These are phyloP conservation scores for Chelmon rostratus DNA, from an alignment of 2,797 vertebrate species.

Conservation along the genomic window DNA sequence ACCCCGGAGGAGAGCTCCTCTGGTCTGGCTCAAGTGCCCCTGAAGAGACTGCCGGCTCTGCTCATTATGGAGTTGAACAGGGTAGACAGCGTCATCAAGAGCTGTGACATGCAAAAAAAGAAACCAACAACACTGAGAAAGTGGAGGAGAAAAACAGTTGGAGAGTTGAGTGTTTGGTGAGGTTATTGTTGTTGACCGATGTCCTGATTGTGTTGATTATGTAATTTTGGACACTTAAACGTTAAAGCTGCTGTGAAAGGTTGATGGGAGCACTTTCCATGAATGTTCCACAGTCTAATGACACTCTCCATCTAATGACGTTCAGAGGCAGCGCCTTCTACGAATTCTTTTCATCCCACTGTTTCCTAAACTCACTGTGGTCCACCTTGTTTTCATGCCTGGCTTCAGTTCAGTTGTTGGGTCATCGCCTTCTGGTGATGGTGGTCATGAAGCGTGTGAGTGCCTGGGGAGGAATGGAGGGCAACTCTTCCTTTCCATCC, in stretches of 20 bases:
- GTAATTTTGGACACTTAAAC: slow-evolving; percentile 32
- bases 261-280: slow-evolving; percentile 30
- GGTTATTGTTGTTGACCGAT: slow-evolving; percentile 45
- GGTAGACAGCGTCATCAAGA: slow-evolving; percentile 34
- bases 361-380: slow-evolving; percentile 56
- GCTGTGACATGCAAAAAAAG: slow-evolving; percentile 30
- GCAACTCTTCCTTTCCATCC: slow-evolving; percentile 20
- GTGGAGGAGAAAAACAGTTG: slow-evolving; percentile 31
- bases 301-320: slow-evolving; percentile 12
- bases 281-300: slow-evolving; percentile 23
- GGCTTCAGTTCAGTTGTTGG: slow-evolving; percentile 46
- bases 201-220: slow-evolving; percentile 64
- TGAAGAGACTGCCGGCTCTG: slow-evolving; percentile 67
- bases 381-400: slow-evolving; percentile 49
- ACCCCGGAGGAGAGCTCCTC: slow-evolving; percentile 50
- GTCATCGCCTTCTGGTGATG: slow-evolving; percentile 40
- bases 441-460: slow-evolving; percentile 16
- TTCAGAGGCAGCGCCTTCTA: slow-evolving; percentile 2
- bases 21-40: slow-evolving; percentile 60
- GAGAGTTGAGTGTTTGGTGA: slow-evolving; percentile 33
- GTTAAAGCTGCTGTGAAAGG: slow-evolving; percentile 17
- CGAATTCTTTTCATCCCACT: slow-evolving; percentile 50
- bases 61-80: slow-evolving; percentile 59
- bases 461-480: slow-evolving; percentile 9
- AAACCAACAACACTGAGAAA: slow-evolving; percentile 21